Evolutionary conservation across 2,113 vertebrate species (phyloP), one percentile per base, ranked within the genome.

Genomic region (Leptobrachium leishanense): DNA sequence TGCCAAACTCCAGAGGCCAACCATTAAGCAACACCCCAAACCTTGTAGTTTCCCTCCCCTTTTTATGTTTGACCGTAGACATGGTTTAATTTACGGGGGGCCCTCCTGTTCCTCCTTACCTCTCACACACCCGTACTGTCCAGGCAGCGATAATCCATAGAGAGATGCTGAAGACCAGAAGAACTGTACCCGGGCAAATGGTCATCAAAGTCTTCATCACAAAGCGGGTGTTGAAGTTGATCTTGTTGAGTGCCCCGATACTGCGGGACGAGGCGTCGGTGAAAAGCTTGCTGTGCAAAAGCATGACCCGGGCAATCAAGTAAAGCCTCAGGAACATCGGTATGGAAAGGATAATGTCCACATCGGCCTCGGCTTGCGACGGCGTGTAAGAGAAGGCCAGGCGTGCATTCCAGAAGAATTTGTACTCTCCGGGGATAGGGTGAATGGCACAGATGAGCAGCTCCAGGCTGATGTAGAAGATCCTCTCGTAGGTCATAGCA

Each of bases 131-230:
- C 2, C 97, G 94, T 1, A 99, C 97, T 0, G 98, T 99, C 98
- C 98, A 99, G 4, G 97, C 98, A 0, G 98, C 98, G 1, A 99
- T 99, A 90, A 99, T 98, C 97, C 97, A 99, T 87, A 98, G 91
- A 43, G 98, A 99, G 87, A 99, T 99, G 91, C 98, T 99, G 93
- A 99, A 99, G 76, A 99, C 98, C 66, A 99, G 93, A 84, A 99
- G 93, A 88, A 99, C 98, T 0, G 98, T 99, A 74, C 98, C 98
- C 0, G 98, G 98, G 86, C 97, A 99, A 92, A 99, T 99, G 75
- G 98, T 99, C 98, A 99, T 99, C 85, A 99, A 94, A 0, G 98
- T 99, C 92, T 99, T 99, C 98, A 99, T 99, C 86, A 99, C 98
- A 0, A 99, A 99, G 72, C 98, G 95, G 0, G 98, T 99, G 93